A percentile compares a stretch with the other conserved stretches of the same genome.
Conservation (phyloP, 2,797 vertebrate species). For the Syngnathus acus region DNA sequence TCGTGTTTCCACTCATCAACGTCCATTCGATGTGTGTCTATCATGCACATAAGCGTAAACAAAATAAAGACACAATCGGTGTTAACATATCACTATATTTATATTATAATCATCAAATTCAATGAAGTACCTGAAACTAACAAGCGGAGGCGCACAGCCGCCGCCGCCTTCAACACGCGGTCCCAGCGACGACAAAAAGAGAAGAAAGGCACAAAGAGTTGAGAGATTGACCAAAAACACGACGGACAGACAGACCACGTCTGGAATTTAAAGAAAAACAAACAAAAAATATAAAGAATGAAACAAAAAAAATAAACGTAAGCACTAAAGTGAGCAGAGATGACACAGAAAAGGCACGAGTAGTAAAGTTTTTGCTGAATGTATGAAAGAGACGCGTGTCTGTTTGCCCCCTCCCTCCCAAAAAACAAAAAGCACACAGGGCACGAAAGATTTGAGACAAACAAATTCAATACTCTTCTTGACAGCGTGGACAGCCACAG, state of each 20-base stretch:
- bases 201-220: slow-evolving; percentile 66
- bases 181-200: slow-evolving; percentile 61
- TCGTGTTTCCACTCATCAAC: background rate
- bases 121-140: slow-evolving; percentile 79
- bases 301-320: slow-evolving; percentile 11
- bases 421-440: slow-evolving; percentile 62
- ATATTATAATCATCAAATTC: slow-evolving; percentile 76
- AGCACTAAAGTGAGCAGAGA: slow-evolving; percentile 32
- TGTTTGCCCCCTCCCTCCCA: slow-evolving; percentile 12
- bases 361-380: slow-evolving; percentile 51
- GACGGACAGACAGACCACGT: slow-evolving; percentile 5
- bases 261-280: slow-evolving; percentile 17
- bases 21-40: background rate
- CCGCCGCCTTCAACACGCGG: slow-evolving; percentile 63
- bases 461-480: slow-evolving; percentile 66
- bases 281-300: slow-evolving; percentile 25
- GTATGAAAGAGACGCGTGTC: slow-evolving; percentile 23
- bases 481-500: slow-evolving; percentile 25
- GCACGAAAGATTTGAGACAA: slow-evolving; percentile 32
- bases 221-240: slow-evolving; percentile 20
- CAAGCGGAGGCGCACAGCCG: slow-evolving; percentile 59
- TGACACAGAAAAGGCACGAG: slow-evolving; percentile 66
- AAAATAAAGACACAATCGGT: slow-evolving; percentile 15
- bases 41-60: background rate
- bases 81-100: slow-evolving; percentile 72